Percentiles rank a stretch among this genome's conserved stretches.
Conservation (phyloP, 2,113 vertebrate genomes). For the Sigmodon hispidus region DNA sequence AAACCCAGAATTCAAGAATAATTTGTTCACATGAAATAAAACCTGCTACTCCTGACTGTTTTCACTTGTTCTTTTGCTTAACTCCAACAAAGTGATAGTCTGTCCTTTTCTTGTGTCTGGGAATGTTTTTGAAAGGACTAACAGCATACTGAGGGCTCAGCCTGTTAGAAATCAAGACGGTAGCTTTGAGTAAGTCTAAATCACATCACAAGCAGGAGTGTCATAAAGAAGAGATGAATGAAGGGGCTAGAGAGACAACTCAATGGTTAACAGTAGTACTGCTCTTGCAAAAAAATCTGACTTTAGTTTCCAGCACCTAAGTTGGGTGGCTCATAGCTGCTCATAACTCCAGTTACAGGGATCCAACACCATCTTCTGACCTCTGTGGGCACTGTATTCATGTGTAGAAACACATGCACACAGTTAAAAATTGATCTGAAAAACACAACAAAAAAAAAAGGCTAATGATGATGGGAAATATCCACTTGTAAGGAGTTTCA, state of each 20-base stretch:
- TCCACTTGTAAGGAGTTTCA: not conserved
- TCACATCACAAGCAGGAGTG: not conserved
- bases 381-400: not conserved
- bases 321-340: not conserved
- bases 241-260: not conserved
- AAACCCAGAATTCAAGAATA: slow-evolving; percentile 58
- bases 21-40: slow-evolving; percentile 72
- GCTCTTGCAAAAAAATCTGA: not conserved
- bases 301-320: not conserved
- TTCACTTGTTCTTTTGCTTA: slow-evolving; percentile 47
- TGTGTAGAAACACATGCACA: not conserved
- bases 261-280: not conserved
- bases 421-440: not conserved
- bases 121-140: slow-evolving; percentile 47
- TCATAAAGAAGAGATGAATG: not conserved
- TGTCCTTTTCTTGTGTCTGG: slow-evolving; percentile 57
- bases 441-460: not conserved
- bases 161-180: not conserved
- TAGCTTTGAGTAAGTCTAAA: slow-evolving; percentile 6
- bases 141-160: not conserved
- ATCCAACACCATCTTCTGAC: not conserved
- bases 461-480: not conserved
- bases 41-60: slow-evolving; percentile 60
- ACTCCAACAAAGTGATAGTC: slow-evolving; percentile 55
- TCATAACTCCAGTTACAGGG: not conserved